Percentiles rank a stretch among this genome's conserved stretches.
Evolutionary conservation across 1,140 invertebrate genomes (phyloP).

Genomic region (Bombus fervidus): DNA sequence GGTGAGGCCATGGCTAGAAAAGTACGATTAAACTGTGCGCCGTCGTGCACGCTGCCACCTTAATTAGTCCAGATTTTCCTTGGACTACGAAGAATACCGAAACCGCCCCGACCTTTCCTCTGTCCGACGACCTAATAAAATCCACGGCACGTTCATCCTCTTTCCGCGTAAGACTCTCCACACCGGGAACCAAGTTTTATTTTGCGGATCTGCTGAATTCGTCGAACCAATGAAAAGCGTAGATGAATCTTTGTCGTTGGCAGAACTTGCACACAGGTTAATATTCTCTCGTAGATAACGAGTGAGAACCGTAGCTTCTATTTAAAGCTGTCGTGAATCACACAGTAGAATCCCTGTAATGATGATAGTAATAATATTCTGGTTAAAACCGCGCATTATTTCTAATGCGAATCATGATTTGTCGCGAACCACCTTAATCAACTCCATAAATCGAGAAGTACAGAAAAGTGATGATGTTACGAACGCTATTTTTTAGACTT

Average conservation of each 20-base stretch:
- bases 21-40: constrained; percentile 61
- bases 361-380: neutral
- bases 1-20: constrained; percentile 45
- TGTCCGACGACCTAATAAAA: constrained; percentile 63
- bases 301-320: neutral
- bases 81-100: constrained; percentile 56
- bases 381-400: neutral
- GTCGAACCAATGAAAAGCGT: neutral
- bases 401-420: neutral
- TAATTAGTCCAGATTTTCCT: constrained; percentile 72
- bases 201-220: neutral
- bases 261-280: neutral
- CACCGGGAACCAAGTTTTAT: constrained; percentile 1
- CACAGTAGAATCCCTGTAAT: neutral
- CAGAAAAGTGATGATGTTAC: too few species aligned
- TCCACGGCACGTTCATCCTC: constrained; percentile 59
- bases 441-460: neutral
- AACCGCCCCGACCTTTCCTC: constrained; percentile 44
- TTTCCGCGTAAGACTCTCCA: neutral
- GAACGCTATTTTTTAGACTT: too few species aligned
- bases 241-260: constrained; percentile 4
- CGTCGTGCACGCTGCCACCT: constrained; percentile 52
- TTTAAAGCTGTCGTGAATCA: neutral
- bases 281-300: constrained; percentile 4
- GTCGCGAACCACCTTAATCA: neutral